Evolutionary conservation across 2,113 vertebrate genomes (phyloP), one percentile per base, ranked within the genome.

Genomic region (Pleuronectes platessa): DNA sequence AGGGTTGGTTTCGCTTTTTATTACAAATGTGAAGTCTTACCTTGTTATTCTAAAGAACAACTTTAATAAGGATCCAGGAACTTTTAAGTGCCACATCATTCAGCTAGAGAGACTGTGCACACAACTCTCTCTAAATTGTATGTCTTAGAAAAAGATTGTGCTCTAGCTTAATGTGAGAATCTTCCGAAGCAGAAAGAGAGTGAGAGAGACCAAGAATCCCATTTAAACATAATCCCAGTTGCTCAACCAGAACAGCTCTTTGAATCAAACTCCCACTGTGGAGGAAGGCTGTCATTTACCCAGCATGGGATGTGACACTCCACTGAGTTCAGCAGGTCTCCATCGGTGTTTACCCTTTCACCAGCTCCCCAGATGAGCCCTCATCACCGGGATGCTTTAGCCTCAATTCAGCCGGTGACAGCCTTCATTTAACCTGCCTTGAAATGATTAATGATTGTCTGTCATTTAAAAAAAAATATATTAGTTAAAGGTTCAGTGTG

Each of bases 201-300:
- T 66, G 70, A 78, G 70, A 71, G 70, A 78, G 70, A 71, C 47
- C 12, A 21, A 67, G 83, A 71, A 85, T 67, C 58, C 65, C 60
- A 85, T 85, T 79, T 85, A 71, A 78, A 64, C 81, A 64, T 79
- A 82, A 86, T 88, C 73, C 83, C 59, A 53, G 55, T 83, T 80
- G 61, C 84, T 89, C 78, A 78, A 84, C 87, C 82, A 84, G 86
- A 93, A 81, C 61, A 8, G 79, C 74, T 78, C 35, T 23, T 75
- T 85, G 84, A 79, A 86, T 86, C 71, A 88, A 83, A 72, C 63
- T 82, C 82, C 81, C 0, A 5, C 83, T 83, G 80, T 74, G 82
- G 71, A 89, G 83, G 76, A 85, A 78, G 84, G 72, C 87, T 91
- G 86, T 88, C 83, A 87, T 89, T 92, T 89, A 89, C 86, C 71